Base-by-base conservation (phyloP, 2,113 vertebrate genomes). In the Rhabdomys dilectus region DNA sequence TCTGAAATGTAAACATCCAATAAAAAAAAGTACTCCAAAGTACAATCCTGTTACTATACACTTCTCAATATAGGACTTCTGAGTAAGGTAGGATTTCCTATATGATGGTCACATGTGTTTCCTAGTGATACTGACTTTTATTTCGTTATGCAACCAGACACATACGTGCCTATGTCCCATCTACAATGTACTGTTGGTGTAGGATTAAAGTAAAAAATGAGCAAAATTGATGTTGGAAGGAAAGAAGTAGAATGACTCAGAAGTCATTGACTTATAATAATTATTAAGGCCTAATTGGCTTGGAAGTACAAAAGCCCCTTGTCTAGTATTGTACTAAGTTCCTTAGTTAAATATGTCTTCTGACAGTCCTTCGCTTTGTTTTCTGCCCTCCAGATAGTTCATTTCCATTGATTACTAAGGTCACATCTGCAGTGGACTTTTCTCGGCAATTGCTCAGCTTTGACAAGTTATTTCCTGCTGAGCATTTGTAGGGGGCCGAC, bases 321-420 rank as follows among this genome's bases (percentile, higher is more conserved):
- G 48, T 82, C 66, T 86, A 62, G 58, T 42, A 19, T 53, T 95
- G 64, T 45, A 53, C 91, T 90, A 60, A 91, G 75, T 91, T 91
- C 45, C 91, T 92, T 86, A 78, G 29, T 93, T 90, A 84, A 31
- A 88, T 29, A 58, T 62, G 45, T 86, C 58, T 42, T 86, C 76
- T 77, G 92, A 94, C 22, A 64, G 17, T 51, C 73, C 56, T 91
- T 19, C 42, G 7, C 29, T 89, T 85, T 78, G 24, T 39, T 96
- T 72, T 88, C 34, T 94, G 34, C 60, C 42, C 39, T 89, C 75
- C 60, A 15, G 53, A 78, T 91, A 80, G 56, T 96, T 96, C 93
- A 82, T 93, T 93, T 78, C 68, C 88, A n/a, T 78, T 90, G 75
- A 95, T 94, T 90, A 58, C 60, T 72, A 51, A 80, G 84, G 84